Evolutionary conservation across 2,113 vertebrate species (phyloP).

Genomic region (Carassius gibelio): DNA sequence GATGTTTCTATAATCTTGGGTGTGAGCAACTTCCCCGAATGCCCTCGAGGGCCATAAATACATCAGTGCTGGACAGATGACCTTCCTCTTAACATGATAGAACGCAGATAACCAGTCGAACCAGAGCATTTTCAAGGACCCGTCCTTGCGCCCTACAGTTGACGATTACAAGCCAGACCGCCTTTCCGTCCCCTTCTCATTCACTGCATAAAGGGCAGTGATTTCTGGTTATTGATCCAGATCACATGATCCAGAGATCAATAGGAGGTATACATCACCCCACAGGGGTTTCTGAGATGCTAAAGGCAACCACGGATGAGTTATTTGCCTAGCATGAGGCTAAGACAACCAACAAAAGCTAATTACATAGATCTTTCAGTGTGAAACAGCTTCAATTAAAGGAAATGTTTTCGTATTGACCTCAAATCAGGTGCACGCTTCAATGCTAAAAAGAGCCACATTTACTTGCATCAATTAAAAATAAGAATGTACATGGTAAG

Average conservation of each 20-base stretch:
- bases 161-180: constrained; percentile 67
- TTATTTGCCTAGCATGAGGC: not conserved
- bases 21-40: not conserved
- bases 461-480: not conserved
- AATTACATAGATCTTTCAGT: constrained; percentile 39
- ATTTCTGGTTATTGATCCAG: constrained; percentile 68
- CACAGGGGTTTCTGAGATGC: constrained; percentile 14
- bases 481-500: too few species aligned
- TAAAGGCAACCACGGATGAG: not conserved
- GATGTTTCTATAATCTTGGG: constrained; percentile 32
- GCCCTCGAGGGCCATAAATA: constrained; percentile 6
- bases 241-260: constrained; percentile 58
- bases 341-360: constrained; percentile 29
- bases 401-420: constrained; percentile 24
- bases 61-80: constrained; percentile 24
- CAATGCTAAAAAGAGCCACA: not conserved
- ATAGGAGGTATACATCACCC: constrained; percentile 32
- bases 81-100: constrained; percentile 48
- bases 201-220: constrained; percentile 51
- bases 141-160: constrained; percentile 58
- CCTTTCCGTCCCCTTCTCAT: constrained; percentile 51
- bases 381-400: not conserved
- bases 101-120: constrained; percentile 54
- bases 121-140: constrained; percentile 60
- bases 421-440: not conserved